Percentiles rank a stretch among this genome's conserved stretches.
phyloP scores from a whole-genome alignment of 2,113 vertebrate genomes.

The Sander lucioperca region DNA sequence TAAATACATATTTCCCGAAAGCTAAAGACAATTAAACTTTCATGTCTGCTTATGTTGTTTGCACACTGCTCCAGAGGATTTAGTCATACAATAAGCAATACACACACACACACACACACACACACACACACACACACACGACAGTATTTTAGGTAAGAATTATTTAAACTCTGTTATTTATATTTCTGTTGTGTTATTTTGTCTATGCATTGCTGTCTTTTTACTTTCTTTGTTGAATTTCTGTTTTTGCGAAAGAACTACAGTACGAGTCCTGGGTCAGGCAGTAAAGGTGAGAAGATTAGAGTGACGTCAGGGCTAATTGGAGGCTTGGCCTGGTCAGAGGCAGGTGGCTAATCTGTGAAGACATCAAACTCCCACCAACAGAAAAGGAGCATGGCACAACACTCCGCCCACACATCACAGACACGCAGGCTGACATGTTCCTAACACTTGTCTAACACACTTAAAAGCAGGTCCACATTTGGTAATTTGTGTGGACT shows the following conservation, averaged over 20 bases:
- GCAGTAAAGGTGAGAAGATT: conserved; percentile 70
- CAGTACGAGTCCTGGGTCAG: conserved; percentile 37
- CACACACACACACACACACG: too few relatives aligned
- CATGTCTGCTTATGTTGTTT: not conserved
- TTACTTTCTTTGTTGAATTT: too few relatives aligned
- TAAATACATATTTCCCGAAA: not conserved
- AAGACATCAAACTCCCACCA: conserved; percentile 56
- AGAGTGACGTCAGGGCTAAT: conserved; percentile 72
- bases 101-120: too few relatives aligned
- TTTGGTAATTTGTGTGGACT: too few relatives aligned
- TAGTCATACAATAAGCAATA: too few relatives aligned
- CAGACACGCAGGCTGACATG: conserved; percentile 24
- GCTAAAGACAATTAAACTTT: not conserved
- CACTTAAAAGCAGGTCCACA: too few relatives aligned
- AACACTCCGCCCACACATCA: conserved; percentile 21
- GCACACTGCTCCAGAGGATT: not conserved
- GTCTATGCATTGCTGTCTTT: too few relatives aligned
- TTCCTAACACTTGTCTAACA: not conserved
- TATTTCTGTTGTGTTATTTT: too few relatives aligned
- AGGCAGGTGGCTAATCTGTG: conserved; percentile 81
- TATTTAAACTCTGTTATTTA: too few relatives aligned
- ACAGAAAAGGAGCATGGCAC: conserved; percentile 26
- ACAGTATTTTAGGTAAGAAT: too few relatives aligned
- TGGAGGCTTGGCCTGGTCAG: conserved; percentile 50
- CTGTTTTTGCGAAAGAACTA: not conserved